Evolutionary conservation across 2,113 vertebrate genomes (phyloP), one percentile per base, ranked within the genome.

Genomic region (Halichoeres trimaculatus): DNA sequence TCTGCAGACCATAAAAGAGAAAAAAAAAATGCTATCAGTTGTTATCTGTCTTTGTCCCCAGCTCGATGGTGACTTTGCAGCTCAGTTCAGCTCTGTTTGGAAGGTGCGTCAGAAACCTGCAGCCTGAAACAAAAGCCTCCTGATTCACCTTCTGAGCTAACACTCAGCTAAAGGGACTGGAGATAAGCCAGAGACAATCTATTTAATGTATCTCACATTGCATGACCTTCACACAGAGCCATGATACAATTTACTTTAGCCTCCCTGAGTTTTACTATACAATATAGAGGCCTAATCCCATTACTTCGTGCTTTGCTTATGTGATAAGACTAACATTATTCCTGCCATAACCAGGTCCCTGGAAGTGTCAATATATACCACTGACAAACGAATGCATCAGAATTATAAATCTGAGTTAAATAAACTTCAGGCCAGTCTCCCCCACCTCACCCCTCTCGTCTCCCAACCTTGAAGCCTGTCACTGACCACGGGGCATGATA

Each of bases 201-300:
- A 12, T 65, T 60, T 80, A 86, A 84, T 80, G 87, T 71, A 68
- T 64, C 76, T 81, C 58, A 40, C 41, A 34, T 51, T 43, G 36
- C 24, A 22, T 40, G 69, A 77, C 81, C 78, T 84, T 86, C 84
- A 75, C 63, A 85, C 30, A 14, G 50, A 9, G 48, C 16, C 26
- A 20, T 43, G 8, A 68, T 50, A 40, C 35, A 41, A 73, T 68
- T 73, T 36, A 51, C 62, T 79, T 56, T 34, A 62, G 70, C 80
- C 57, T 38, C 0, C 5, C 48, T 61, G 26, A 63, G 23, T 55
- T 22, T 38, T 24, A 52, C 45, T 45, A 38, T 67, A 72, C 38
- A 24, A 13, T 12, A n/a, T 2, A 35, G 26, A 62, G 34, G 3
- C 6, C 0, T 51, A 22, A 38, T 63, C 10, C 19, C 55, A 70